phyloP scores from a whole-genome alignment of 2,797 vertebrate species.

The Falco berigora region DNA sequence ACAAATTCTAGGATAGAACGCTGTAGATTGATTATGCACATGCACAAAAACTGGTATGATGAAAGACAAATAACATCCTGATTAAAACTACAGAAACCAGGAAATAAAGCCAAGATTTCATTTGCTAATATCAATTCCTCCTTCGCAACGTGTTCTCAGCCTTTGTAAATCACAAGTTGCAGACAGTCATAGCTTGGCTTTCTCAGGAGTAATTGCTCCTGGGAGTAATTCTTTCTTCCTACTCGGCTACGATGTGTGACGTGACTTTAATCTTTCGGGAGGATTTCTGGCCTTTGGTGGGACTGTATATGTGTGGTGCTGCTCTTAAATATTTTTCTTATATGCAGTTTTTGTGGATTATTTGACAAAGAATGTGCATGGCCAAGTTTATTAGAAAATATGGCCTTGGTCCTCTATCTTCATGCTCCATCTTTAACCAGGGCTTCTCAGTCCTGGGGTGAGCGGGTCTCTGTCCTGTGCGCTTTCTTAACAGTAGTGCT shows the following conservation, averaged over 20 bases:
- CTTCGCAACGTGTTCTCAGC: not conserved
- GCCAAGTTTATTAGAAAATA: not conserved
- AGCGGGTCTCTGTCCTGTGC: not conserved
- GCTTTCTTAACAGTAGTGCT: not conserved
- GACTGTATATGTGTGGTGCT: not conserved
- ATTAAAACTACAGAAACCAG: not conserved
- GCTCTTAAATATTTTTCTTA: not conserved
- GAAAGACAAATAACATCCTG: not conserved
- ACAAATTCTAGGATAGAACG: not conserved
- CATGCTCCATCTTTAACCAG: not conserved
- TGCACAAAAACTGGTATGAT: not conserved
- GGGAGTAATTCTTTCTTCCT: not conserved
- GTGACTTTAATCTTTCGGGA: not conserved
- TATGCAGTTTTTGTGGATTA: not conserved
- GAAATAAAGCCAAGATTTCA: constrained; percentile 16
- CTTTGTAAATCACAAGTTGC: constrained; percentile 19
- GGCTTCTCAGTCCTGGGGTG: not conserved
- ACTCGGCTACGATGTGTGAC: not conserved
- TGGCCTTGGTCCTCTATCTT: not conserved
- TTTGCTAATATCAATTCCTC: not conserved
- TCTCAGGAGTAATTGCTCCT: not conserved
- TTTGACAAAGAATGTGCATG: not conserved
- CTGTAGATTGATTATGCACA: not conserved
- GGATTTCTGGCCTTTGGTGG: not conserved
- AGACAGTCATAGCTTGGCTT: not conserved